Conservation (phyloP, 23 tunicate genomes). For the Halocynthia aurantium region DNA sequence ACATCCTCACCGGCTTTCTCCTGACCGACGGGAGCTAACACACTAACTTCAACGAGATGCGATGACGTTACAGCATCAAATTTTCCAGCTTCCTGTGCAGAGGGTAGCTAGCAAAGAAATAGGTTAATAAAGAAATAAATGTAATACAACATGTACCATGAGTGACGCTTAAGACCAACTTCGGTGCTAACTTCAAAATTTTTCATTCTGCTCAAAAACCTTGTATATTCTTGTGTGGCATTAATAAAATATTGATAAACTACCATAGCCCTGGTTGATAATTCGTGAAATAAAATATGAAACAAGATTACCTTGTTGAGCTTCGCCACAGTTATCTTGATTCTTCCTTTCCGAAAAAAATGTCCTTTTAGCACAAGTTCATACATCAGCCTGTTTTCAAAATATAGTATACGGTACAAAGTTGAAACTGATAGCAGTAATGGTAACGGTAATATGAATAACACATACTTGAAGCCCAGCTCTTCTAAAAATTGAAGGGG, state of each 20-base stretch:
- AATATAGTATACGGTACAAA: not conserved
- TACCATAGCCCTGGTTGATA: not conserved
- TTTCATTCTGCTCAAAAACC: too few relatives aligned
- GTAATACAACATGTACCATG: too few relatives aligned
- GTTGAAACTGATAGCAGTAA: not conserved
- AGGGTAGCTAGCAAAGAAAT: conserved; percentile 10
- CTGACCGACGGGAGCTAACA: conserved; percentile 49
- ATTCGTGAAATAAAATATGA: not conserved
- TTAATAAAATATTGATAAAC: too few relatives aligned
- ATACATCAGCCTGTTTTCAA: conserved; percentile 19
- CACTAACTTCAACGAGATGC: conserved; percentile 68
- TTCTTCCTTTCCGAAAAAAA: conserved; percentile 81
- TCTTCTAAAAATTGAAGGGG: conserved; percentile 72
- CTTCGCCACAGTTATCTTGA: conserved; percentile 78
- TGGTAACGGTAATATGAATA: not conserved
- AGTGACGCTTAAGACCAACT: too few relatives aligned
- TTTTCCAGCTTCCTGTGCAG: conserved; percentile 37
- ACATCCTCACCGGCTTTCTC: conserved; percentile 82
- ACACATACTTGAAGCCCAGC: conserved; percentile 61
- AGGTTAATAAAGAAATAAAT: too few relatives aligned
- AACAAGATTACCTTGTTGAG: not conserved
- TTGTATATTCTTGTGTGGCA: too few relatives aligned
- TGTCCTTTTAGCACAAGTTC: conserved; percentile 56
- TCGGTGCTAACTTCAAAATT: too few relatives aligned
- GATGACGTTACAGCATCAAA: conserved; percentile 25